These are phyloP conservation scores for Corythornis cristatus DNA, from an alignment of 2,113 vertebrate species.

Conservation along the genomic window DNA sequence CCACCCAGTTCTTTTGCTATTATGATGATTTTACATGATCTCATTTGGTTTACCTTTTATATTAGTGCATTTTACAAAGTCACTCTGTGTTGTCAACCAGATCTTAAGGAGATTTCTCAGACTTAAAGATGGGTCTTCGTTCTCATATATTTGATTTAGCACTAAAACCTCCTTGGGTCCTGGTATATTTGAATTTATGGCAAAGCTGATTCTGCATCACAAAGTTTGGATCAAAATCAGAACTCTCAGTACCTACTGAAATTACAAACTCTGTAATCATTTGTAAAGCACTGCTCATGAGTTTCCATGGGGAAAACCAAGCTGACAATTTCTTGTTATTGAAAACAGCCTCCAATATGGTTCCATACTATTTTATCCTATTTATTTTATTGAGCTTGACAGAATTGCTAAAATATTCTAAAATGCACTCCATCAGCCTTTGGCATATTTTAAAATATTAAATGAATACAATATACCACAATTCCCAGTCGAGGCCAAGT, in stretches of 20 bases:
- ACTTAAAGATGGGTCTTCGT: background rate
- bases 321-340: background rate
- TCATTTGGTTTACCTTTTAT: background rate
- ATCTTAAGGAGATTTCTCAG: background rate
- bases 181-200: background rate
- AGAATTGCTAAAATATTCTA: background rate
- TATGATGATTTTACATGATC: background rate
- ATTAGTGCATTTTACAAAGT: background rate
- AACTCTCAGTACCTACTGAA: background rate
- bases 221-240: background rate
- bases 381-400: background rate
- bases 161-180: background rate
- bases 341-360: background rate
- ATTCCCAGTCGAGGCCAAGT: background rate
- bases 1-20: background rate
- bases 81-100: background rate
- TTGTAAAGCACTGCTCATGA: background rate
- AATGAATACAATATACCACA: background rate
- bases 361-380: background rate
- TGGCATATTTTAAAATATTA: background rate
- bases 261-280: background rate
- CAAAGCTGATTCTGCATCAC: background rate
- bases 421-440: background rate
- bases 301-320: background rate
- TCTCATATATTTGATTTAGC: background rate